phyloP scores from a whole-genome alignment of 2,113 vertebrate species.

The Mola mola region DNA sequence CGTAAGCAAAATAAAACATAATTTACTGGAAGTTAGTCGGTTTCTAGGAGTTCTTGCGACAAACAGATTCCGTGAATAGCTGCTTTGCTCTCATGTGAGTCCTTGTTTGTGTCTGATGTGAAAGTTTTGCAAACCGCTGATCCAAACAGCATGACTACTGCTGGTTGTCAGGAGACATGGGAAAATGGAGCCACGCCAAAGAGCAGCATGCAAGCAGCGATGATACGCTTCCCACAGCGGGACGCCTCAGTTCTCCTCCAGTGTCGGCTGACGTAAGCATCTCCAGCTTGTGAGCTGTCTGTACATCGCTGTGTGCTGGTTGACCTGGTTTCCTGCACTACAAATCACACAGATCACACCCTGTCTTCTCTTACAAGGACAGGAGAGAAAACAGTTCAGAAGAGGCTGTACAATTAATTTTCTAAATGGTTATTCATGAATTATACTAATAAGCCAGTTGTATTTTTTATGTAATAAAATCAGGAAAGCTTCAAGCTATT shows the following conservation, averaged over 20 bases:
- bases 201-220: constrained; percentile 33
- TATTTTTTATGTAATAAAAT: constrained; percentile 11
- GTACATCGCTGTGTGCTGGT: constrained; percentile 30
- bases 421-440: not conserved
- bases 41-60: not conserved
- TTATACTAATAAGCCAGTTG: too few species aligned
- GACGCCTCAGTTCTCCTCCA: constrained; percentile 31
- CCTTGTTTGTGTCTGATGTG: constrained; percentile 34
- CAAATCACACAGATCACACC: constrained; percentile 8
- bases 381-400: not conserved
- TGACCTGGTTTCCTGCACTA: constrained; percentile 56
- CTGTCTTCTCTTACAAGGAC: not conserved
- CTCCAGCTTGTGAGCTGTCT: constrained; percentile 8
- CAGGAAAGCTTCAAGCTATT: not conserved
- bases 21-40: not conserved
- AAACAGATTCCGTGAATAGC: constrained; percentile 22
- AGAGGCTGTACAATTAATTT: not conserved
- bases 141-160: constrained; percentile 31
- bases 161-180: constrained; percentile 44
- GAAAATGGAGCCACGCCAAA: constrained; percentile 22
- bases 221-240: constrained; percentile 19
- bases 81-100: constrained; percentile 29
- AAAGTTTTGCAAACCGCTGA: constrained; percentile 35
- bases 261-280: constrained; percentile 27
- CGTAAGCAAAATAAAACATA: not conserved